These are phyloP conservation scores for Cephonodes hylas DNA, from an alignment of 2,888 invertebrate genomes.

Conservation along the genomic window DNA sequence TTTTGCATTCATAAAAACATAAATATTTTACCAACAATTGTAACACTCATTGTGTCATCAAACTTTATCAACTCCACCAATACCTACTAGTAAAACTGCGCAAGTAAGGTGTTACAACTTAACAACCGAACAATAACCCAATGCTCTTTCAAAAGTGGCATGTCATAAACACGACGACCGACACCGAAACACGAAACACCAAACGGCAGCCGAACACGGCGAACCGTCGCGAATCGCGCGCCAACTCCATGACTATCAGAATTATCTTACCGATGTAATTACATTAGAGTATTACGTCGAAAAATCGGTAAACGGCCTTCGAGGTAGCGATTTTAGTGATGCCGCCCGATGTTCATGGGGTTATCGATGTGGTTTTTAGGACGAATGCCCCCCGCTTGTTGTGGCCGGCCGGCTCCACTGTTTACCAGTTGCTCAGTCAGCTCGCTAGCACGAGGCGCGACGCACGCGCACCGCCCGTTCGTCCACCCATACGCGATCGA, in stretches of 20 bases:
- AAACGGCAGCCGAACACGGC: conserved; percentile 12
- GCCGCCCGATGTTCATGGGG: conserved; percentile 38
- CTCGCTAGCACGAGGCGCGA: conserved; percentile 58
- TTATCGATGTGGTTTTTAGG: conserved; percentile 47
- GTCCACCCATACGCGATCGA: conserved; percentile 60
- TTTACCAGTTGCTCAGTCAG: conserved; percentile 52
- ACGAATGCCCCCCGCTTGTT: conserved; percentile 63
- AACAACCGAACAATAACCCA: neutral
- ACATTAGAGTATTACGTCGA: conserved; percentile 23
- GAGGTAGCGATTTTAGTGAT: conserved; percentile 49
- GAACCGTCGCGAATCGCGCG: conserved; percentile 12
- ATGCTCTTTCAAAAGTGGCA: neutral
- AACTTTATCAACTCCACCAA: too few species aligned
- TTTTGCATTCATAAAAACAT: too few species aligned
- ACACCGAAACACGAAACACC: neutral
- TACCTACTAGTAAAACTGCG: too few species aligned
- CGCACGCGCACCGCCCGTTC: conserved; percentile 57
- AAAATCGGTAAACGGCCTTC: conserved; percentile 40
- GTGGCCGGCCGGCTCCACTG: conserved; percentile 23
- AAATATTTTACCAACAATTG: too few species aligned
- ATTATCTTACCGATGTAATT: conserved; percentile 17
- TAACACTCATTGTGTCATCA: too few species aligned
- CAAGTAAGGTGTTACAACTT: too few species aligned
- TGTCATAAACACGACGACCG: neutral
- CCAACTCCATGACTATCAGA: conserved; percentile 3